These are phyloP conservation scores for Bagarius yarrelli DNA, from an alignment of 2,113 vertebrate genomes.

Conservation along the genomic window DNA sequence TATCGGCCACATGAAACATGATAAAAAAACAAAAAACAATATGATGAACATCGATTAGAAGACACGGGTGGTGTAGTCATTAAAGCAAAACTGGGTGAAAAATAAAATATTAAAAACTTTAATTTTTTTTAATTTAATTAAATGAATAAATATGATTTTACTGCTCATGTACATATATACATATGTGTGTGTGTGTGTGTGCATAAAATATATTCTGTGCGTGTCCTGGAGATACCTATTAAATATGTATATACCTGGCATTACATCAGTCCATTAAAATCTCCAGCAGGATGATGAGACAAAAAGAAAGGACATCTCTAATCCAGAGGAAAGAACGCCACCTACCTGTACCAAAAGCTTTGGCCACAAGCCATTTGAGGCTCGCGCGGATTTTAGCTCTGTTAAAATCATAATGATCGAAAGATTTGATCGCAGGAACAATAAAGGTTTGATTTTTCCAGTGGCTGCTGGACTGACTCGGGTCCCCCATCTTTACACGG, in stretches of 20 bases:
- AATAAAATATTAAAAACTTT: no score
- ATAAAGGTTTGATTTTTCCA: constrained; percentile 79
- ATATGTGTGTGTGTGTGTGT: background rate
- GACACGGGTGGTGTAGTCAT: no score
- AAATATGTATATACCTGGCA: background rate
- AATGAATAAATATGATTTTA: no score
- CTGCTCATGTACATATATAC: no score
- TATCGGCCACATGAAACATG: no score
- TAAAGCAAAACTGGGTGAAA: no score
- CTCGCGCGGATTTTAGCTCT: constrained; percentile 92
- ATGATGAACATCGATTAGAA: no score
- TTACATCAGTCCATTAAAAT: background rate
- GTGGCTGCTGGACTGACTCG: constrained; percentile 76
- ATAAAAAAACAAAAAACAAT: no score
- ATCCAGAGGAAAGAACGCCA: constrained; percentile 54
- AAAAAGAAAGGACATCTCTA: constrained; percentile 40
- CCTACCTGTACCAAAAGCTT: constrained; percentile 96
- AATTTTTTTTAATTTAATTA: no score
- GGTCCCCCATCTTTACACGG: constrained; percentile 83
- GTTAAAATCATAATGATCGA: constrained; percentile 93
- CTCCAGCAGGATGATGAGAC: background rate
- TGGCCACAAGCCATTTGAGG: constrained; percentile 92
- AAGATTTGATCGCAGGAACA: constrained; percentile 88
- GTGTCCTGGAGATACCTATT: no score
- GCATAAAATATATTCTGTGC: no score